Base-by-base conservation (phyloP, 2,888 invertebrate species). In the Mongoloraphidia duomilia region DNA sequence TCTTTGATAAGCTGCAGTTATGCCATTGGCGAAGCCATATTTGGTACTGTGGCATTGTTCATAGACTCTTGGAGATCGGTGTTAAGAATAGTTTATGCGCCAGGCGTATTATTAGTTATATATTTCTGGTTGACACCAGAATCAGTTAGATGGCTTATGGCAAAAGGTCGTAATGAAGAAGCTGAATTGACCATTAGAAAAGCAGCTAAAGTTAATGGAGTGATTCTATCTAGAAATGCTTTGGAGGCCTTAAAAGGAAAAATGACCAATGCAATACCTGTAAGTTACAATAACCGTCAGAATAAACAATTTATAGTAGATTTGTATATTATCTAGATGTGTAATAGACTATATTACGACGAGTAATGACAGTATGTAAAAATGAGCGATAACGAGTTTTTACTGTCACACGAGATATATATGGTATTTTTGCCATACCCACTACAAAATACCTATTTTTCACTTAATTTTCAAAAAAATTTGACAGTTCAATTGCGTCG, bases 101-200 rank as follows among this genome's bases (percentile, higher is more conserved):
- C 84, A 1, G 78, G 81, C 11, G 65, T 84, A 51, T 63, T 84
- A 13, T 73, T 84, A 54, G 66, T 87, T 41, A 64, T 75, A 10
- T 83, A 84, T 63, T 74, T 79, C 59, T 76, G 81, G 73, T 61
- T 83, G 42, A 61, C 82, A 34, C 81, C 84, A 34, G 85, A 85
- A 68, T 84, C 84, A 55, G 71, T 80, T 44, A 74, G 88, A 58
- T 89, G 89, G 89, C 71, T 87, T 48, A 67, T 84, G 46, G 77
- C 78, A 10, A 74, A 77, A 49, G 76, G 77, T 2, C 68, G 75
- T 50, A 65, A 68, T 11, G 67, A 72, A 0, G 70, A 74, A 39
- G 80, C 82, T 0, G 74, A 75, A 47, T 62, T 62, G 3, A 74
- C 81, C 13, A 65, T 84, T 10, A 68, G 70, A 11, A 76, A 72